Base-by-base conservation (phyloP, 2,888 invertebrate species). In the Synergus laeviventris region DNA sequence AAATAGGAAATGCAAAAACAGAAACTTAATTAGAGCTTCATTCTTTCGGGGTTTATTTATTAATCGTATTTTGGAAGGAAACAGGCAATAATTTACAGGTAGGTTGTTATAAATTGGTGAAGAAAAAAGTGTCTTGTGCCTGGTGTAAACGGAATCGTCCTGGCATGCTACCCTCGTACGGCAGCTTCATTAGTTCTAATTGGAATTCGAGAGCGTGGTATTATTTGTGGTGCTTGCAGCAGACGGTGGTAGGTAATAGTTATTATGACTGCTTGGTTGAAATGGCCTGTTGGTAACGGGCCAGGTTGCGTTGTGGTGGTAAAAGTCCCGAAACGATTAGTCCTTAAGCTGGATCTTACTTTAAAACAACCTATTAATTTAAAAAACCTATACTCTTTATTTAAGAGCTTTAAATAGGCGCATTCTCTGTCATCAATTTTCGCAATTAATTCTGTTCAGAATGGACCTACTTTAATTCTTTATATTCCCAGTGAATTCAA, bases 101-200 rank as follows among this genome's bases (percentile, higher is more conserved):
- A 64, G 42, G 21, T 24, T 24, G 64, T 21, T 21, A 64, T 64
- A 64, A 24, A 64, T 64, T 66, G 21, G 45, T 24, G 45, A 21
- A 66, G 45, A 66, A 66, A 66, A 66, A 66, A 24, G 16, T 24
- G 66, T 66, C 66, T 66, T 66, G 66, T 45, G 24, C 45, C 66
- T 66, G 66, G 42, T 66, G 66, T 66, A 66, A 66, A 66, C 66
- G 45, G 16, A 66, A 45, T 66, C 66, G 66, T 66, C 66, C 62
- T 74, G 73, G 78, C 59, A 76, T 76, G 74, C 64, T 73, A 76
- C 62, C 62, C 62, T 62, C 38, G 78, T 77, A 80, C 66, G 78
- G 79, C 73, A 74, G 81, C 81, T 81, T 81, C 84, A 84, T 85
- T 86, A 82, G 79, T 83, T 85, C 82, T 86, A 86, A 87, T 87